phyloP scores from a whole-genome alignment of 2,113 vertebrate species.

The Malurus elegans region DNA sequence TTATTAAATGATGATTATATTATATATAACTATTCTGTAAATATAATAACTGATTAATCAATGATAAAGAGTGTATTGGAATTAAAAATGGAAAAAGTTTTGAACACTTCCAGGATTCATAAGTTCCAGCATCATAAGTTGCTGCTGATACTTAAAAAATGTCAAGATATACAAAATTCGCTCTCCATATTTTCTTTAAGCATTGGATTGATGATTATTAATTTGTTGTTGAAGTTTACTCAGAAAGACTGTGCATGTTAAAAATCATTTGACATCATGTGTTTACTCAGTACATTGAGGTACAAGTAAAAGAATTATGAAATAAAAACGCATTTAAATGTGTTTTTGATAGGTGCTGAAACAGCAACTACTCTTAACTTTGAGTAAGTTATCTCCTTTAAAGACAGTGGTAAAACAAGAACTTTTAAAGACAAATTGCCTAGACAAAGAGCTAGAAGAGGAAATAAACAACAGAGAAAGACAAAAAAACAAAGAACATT shows the following conservation, averaged over 20 bases:
- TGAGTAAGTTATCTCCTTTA: not conserved
- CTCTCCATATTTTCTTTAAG: not conserved
- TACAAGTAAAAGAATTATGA: not conserved
- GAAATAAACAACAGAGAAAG: not conserved
- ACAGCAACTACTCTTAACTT: not conserved
- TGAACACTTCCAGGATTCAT: not conserved
- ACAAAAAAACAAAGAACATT: not conserved
- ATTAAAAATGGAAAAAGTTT: not conserved
- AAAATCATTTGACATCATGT: not conserved
- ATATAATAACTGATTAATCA: constrained; percentile 8
- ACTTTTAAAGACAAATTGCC: not conserved
- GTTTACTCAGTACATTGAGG: not conserved
- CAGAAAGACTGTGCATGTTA: not conserved
- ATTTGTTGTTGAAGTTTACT: not conserved
- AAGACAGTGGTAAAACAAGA: not conserved
- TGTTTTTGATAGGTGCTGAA: not conserved
- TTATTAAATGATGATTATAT: constrained; percentile 27
- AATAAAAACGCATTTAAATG: not conserved
- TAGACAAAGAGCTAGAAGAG: not conserved
- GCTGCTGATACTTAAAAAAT: not conserved
- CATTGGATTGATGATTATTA: not conserved
- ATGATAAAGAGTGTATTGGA: not conserved
- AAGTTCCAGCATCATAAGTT: not conserved
- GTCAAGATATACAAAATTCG: not conserved
- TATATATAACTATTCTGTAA: not conserved